A percentile compares a stretch with the other conserved stretches of the same genome.
Conservation (phyloP, 92 coral and sea anemone genomes). For the Metridium senile region DNA sequence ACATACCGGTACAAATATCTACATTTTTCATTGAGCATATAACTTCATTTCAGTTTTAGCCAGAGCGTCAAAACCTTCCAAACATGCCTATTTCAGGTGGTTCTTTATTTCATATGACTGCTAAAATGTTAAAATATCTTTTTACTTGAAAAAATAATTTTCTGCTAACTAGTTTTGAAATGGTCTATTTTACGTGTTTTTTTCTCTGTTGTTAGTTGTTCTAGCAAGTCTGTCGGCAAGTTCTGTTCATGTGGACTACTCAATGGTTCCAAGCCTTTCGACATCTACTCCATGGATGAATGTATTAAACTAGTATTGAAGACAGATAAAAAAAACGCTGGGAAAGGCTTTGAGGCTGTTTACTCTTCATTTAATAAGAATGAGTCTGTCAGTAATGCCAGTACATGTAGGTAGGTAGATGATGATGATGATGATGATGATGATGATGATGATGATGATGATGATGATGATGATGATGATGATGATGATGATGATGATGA, state of each 20-base stretch:
- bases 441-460: neutral
- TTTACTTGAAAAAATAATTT: too few relatives aligned
- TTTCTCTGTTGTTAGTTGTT: conserved; percentile 5
- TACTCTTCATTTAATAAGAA: conserved; percentile 16
- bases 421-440: neutral
- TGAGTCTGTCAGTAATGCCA: neutral
- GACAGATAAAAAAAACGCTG: conserved; percentile 21
- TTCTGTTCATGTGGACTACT: conserved; percentile 41
- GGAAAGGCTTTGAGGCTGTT: conserved; percentile 33
- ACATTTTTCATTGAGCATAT: too few relatives aligned
- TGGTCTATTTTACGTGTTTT: neutral
- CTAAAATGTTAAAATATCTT: too few relatives aligned
- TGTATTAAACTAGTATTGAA: conserved; percentile 35
- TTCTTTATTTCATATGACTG: too few relatives aligned
- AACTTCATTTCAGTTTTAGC: too few relatives aligned
- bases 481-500: too few relatives aligned
- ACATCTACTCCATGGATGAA: conserved; percentile 45
- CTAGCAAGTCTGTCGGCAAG: conserved; percentile 25
- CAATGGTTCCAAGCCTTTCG: conserved; percentile 15
- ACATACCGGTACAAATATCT: too few relatives aligned
- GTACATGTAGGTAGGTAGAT: neutral
- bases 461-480: too few relatives aligned
- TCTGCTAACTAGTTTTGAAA: neutral
- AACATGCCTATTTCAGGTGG: too few relatives aligned
- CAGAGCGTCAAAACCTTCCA: too few relatives aligned